These are phyloP conservation scores for Agrilus biguttatus DNA, from an alignment of 2,888 invertebrate species.

Conservation along the genomic window DNA sequence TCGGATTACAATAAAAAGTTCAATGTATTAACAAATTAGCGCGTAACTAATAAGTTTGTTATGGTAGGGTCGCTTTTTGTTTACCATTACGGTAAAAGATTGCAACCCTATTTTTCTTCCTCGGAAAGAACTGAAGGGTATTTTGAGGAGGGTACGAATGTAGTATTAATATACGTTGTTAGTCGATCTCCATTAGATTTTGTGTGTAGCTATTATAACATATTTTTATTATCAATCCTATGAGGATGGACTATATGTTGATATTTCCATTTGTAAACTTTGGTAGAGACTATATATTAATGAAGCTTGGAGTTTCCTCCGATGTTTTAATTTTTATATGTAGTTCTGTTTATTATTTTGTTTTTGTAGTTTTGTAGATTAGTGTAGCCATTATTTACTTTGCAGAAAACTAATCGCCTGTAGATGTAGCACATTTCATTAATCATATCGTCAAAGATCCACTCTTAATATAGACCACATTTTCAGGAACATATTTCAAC, in stretches of 20 bases:
- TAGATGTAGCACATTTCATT: conserved; percentile 5
- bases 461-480: conserved; percentile 5
- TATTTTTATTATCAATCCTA: too few relatives aligned
- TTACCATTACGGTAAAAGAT: not conserved
- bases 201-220: conserved; percentile 18
- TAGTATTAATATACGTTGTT: conserved; percentile 18
- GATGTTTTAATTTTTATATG: too few relatives aligned
- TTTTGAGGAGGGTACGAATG: conserved; percentile 33
- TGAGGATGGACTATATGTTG: too few relatives aligned
- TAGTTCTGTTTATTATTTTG: too few relatives aligned
- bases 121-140: conserved; percentile 7
- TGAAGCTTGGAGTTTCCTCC: too few relatives aligned
- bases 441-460: not conserved
- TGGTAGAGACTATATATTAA: too few relatives aligned
- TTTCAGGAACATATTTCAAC: conserved; percentile 87
- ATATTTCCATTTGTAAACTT: too few relatives aligned
- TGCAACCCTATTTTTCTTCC: not conserved
- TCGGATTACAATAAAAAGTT: too few relatives aligned
- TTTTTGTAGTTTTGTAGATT: not conserved
- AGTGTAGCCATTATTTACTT: not conserved
- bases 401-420: not conserved
- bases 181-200: conserved; percentile 21
- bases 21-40: too few relatives aligned
- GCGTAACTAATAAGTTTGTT: too few relatives aligned
- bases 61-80: too few relatives aligned